phyloP scores from a whole-genome alignment of 2,888 invertebrate species.

The Lydus trimaculatus region DNA sequence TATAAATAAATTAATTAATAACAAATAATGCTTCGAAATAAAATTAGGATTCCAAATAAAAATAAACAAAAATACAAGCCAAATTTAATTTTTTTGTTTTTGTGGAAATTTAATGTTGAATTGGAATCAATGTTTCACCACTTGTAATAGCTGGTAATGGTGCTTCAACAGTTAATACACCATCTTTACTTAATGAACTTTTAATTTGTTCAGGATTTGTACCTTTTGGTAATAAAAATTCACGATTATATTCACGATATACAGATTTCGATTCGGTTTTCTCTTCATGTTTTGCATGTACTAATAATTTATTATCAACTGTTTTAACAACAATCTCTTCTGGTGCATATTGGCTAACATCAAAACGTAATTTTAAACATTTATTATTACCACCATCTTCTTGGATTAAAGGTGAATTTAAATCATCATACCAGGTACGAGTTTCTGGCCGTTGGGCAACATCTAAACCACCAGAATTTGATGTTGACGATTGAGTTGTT shows the following conservation, averaged over 20 bases:
- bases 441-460: slow-evolving; percentile 53
- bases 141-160: slow-evolving; percentile 88
- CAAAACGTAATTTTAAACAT: slow-evolving; percentile 93
- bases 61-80: background rate
- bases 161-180: slow-evolving; percentile 95
- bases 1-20: slow-evolving; percentile 10
- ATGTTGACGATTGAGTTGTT: slow-evolving; percentile 60
- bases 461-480: slow-evolving; percentile 61
- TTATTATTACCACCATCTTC: slow-evolving; percentile 95
- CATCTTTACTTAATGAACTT: slow-evolving; percentile 95
- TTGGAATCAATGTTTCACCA: slow-evolving; percentile 84
- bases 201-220: slow-evolving; percentile 96
- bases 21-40: background rate
- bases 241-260: slow-evolving; percentile 97
- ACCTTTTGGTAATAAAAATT: slow-evolving; percentile 95
- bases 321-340: slow-evolving; percentile 99
- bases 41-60: slow-evolving; percentile 3
- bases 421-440: slow-evolving; percentile 80
- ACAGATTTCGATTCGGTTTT: slow-evolving; percentile 96
- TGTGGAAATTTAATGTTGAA: slow-evolving; percentile 66
- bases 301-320: slow-evolving; percentile 95
- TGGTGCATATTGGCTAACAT: slow-evolving; percentile 95
- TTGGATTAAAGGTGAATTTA: slow-evolving; percentile 93
- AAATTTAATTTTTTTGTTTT: background rate
- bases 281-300: slow-evolving; percentile 98